A percentile compares a stretch with the other conserved stretches of the same genome.
These are phyloP conservation scores for Sapayoa aenigma DNA, from an alignment of 2,113 vertebrate species.

Conservation along the genomic window DNA sequence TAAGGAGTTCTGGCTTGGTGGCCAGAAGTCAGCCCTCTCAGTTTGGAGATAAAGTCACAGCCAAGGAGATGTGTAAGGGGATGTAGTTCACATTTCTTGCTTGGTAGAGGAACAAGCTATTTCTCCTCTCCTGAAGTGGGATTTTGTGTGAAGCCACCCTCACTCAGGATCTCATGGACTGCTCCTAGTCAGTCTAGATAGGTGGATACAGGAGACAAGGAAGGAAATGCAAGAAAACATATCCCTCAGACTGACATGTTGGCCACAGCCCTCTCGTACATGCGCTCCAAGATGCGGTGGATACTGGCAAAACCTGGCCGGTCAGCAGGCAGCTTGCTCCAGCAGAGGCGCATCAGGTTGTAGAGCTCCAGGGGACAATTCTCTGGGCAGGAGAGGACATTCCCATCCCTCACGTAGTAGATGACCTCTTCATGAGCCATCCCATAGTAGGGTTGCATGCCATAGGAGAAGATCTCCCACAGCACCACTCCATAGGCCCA, in stretches of 20 bases:
- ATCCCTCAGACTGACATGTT: slow-evolving; percentile 8
- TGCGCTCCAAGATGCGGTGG: slow-evolving; percentile 91
- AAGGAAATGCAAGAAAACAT: neutral
- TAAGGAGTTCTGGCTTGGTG: neutral
- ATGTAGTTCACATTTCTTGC: neutral
- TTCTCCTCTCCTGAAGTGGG: neutral
- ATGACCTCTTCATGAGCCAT: slow-evolving; percentile 99
- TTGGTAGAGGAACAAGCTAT: neutral
- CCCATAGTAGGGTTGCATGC: slow-evolving; percentile 96
- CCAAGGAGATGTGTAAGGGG: neutral
- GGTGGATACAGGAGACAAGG: neutral
- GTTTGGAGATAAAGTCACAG: neutral
- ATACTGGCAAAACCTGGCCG: slow-evolving; percentile 91
- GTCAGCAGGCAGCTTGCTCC: slow-evolving; percentile 88
- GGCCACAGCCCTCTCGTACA: slow-evolving; percentile 80
- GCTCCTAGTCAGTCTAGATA: neutral
- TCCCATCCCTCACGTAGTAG: slow-evolving; percentile 93
- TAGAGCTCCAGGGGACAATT: slow-evolving; percentile 93
- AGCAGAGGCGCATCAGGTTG: slow-evolving; percentile 96
- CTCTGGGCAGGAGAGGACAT: slow-evolving; percentile 90
- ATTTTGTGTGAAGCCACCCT: neutral
- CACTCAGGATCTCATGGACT: fast-evolving
- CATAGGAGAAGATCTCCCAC: slow-evolving; percentile 97
- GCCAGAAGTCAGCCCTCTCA: neutral
- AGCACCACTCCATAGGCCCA: slow-evolving; percentile 97